Conservation (phyloP, 2,113 vertebrate species). For the Astatotilapia flaviijosephi region DNA sequence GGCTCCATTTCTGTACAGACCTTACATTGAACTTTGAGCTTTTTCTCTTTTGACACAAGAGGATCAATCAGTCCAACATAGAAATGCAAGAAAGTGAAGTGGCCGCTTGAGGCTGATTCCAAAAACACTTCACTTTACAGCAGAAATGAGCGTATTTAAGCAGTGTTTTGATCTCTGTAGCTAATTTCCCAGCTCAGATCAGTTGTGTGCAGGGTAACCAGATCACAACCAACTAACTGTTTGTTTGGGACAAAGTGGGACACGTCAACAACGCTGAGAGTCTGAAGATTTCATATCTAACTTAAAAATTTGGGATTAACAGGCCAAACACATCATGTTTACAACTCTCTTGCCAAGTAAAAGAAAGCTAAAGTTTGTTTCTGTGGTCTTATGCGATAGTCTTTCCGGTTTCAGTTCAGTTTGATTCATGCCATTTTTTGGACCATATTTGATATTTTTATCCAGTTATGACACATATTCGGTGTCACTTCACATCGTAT, state of each 20-base stretch:
- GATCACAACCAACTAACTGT: not conserved
- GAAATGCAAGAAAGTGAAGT: not conserved
- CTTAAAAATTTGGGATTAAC: not conserved
- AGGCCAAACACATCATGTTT: not conserved
- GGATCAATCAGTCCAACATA: not conserved
- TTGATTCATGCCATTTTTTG: not conserved
- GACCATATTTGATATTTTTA: not conserved
- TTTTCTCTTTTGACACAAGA: not conserved
- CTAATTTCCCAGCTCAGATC: not conserved
- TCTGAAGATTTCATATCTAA: not conserved
- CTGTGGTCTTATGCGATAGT: not conserved
- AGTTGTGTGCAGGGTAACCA: not conserved
- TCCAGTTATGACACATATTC: not conserved
- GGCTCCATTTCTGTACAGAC: not conserved
- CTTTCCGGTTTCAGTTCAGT: not conserved
- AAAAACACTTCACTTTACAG: not conserved
- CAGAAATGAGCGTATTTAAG: not conserved
- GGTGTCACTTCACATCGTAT: not conserved
- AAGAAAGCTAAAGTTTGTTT: not conserved
- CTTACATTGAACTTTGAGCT: not conserved
- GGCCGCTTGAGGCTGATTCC: not conserved
- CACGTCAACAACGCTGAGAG: fast-evolving
- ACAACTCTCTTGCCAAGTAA: not conserved
- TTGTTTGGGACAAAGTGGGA: not conserved
- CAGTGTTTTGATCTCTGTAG: not conserved